These are phyloP conservation scores for Prolemur simus DNA, from an alignment of 2,113 vertebrate genomes.

Conservation along the genomic window DNA sequence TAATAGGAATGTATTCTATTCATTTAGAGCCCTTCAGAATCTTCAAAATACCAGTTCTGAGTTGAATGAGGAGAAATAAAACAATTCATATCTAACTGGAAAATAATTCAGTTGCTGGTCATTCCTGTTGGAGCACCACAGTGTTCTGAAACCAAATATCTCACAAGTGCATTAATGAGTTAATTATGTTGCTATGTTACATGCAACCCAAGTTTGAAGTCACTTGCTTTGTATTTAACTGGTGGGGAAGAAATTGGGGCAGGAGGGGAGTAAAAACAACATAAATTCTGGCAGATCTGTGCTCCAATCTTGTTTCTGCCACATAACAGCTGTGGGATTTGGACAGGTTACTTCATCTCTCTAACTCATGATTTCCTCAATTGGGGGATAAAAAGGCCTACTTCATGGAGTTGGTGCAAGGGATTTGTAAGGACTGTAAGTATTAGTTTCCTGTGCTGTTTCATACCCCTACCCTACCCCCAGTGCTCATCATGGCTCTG, in stretches of 20 bases:
- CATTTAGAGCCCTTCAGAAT: neutral
- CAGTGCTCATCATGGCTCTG: neutral
- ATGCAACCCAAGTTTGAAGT: neutral
- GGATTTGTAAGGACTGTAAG: neutral
- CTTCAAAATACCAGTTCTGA: constrained; percentile 15
- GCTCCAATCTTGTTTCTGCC: neutral
- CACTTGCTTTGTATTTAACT: neutral
- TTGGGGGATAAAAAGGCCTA: neutral
- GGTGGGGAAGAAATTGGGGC: neutral
- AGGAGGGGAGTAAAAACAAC: neutral
- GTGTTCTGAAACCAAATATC: neutral
- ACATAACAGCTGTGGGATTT: neutral
- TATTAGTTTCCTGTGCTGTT: neutral
- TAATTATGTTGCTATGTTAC: neutral
- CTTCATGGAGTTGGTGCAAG: neutral
- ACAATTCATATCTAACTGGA: neutral
- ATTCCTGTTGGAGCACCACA: neutral
- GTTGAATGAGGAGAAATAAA: neutral
- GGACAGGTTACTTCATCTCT: constrained; percentile 4
- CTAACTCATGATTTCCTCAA: neutral
- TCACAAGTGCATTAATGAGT: neutral
- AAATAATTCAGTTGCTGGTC: constrained; percentile 10
- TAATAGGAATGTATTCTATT: constrained; percentile 33
- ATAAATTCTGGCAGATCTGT: neutral
- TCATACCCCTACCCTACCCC: neutral